Base-by-base conservation (phyloP, 2,888 invertebrate genomes). In the Yponomeuta malinellus region DNA sequence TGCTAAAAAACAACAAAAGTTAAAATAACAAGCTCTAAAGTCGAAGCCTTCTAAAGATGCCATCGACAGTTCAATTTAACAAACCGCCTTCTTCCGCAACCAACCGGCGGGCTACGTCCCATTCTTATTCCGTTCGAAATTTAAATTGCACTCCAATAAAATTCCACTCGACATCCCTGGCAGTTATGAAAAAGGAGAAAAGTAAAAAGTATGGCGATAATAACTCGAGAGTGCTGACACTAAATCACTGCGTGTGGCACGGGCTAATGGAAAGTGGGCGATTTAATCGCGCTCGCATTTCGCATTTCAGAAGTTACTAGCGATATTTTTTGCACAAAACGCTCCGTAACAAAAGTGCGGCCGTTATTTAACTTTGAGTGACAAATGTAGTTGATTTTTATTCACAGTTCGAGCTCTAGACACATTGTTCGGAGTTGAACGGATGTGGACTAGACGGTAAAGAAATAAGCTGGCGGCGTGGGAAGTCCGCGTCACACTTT, bases 171-270 rank as follows among this genome's bases (percentile, higher is more conserved):
- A 79, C 78, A 79, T 76, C 74, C 72, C 71, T 71, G n/a, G 67
- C 71, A 74, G 73, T 52, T 52, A 52, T 73, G 73, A 76, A 78
- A 78, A 78, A 77, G 48, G 48, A 69, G 65, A 72, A 72, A 71
- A 71, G 69, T 64, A 64, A 78, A 79, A 81, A 81, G 80, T 80
- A 82, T 78, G 77, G 75, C 73, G 77, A 78, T 77, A 80, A 83
- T 84, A 85, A 82, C 79, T 83, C 81, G 82, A 74, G 74, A 72
- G 73, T 73, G 76, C 70, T 80, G 78, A 72, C 81, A 78, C 76
- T 85, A 84, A 85, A 86, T 88, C 88, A 84, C 82, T 80, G 81
- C 78, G 80, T 79, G 78, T 78, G 81, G 82, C 83, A 80, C 79
- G 76, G 78, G 77, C 78, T 84, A 86, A 86, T 86, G 84, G 83